phyloP scores from a whole-genome alignment of 2,113 vertebrate species.

The Nothocercus julius region DNA sequence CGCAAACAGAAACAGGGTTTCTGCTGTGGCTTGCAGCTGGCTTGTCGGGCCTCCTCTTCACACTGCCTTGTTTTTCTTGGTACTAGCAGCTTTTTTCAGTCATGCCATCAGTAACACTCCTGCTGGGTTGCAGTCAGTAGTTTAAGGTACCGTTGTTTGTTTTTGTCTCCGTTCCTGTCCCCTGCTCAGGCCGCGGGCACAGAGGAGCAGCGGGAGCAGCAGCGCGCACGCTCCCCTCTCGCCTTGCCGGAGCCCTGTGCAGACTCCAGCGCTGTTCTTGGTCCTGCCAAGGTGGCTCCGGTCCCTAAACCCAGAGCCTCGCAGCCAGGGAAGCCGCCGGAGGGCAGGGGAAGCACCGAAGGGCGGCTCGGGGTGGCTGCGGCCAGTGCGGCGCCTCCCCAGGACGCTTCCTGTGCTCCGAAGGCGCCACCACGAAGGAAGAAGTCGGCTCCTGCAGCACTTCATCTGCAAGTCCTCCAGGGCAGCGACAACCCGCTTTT shows the following conservation, averaged over 20 bases:
- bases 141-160: background rate
- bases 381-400: background rate
- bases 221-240: conserved; percentile 10
- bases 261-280: background rate
- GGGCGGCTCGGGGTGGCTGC: background rate
- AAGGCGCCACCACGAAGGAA: conserved; percentile 81
- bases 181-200: conserved; percentile 35
- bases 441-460: conserved; percentile 78
- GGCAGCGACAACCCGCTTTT: conserved; percentile 37
- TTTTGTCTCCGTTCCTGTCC: background rate
- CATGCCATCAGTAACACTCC: rapidly evolving
- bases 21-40: no score
- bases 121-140: background rate
- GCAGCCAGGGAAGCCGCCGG: conserved; percentile 49
- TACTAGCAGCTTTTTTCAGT: background rate
- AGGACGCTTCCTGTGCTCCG: conserved; percentile 24
- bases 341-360: conserved; percentile 12
- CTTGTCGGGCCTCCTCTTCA: background rate
- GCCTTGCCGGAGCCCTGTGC: conserved; percentile 34
- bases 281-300: conserved; percentile 46
- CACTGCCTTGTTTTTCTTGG: background rate
- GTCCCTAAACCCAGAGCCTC: conserved; percentile 77
- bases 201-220: conserved; percentile 54
- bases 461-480: conserved; percentile 78
- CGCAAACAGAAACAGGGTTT: background rate